Evolutionary conservation across 2,888 invertebrate species (phyloP).

Genomic region (Ctena decussata): DNA sequence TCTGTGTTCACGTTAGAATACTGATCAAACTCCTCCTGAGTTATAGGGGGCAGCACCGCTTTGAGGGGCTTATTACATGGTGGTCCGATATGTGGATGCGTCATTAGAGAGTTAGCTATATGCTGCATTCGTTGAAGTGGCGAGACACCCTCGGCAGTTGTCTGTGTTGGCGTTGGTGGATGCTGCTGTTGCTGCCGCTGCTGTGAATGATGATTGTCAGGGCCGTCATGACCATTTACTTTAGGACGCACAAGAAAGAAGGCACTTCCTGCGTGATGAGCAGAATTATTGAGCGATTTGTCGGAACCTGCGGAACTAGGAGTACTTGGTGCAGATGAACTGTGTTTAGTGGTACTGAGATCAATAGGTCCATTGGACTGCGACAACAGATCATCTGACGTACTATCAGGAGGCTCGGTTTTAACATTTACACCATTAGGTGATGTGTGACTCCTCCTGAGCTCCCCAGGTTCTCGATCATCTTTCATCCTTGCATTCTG

Average conservation of each 20-base stretch:
- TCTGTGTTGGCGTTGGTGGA: slow-evolving; percentile 53
- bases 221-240: slow-evolving; percentile 78
- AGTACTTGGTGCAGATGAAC: slow-evolving; percentile 74
- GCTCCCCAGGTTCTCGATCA: slow-evolving; percentile 74
- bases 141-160: slow-evolving; percentile 91
- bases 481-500: slow-evolving; percentile 90
- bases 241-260: slow-evolving; percentile 94
- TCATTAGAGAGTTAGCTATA: slow-evolving; percentile 97
- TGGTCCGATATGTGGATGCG: slow-evolving; percentile 89
- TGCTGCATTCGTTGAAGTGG: slow-evolving; percentile 99
- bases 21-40: slow-evolving; percentile 99
- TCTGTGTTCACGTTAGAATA: slow-evolving; percentile 99
- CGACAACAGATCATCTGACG: slow-evolving; percentile 72
- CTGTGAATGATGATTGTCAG: slow-evolving; percentile 85
- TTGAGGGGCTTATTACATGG: slow-evolving; percentile 92
- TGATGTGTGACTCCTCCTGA: slow-evolving; percentile 61
- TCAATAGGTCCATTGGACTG: slow-evolving; percentile 80
- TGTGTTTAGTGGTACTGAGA: slow-evolving; percentile 77
- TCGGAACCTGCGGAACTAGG: slow-evolving; percentile 74
- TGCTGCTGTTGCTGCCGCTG: slow-evolving; percentile 90
- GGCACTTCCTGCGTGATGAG: slow-evolving; percentile 87
- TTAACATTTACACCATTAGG: slow-evolving; percentile 71
- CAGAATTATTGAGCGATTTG: slow-evolving; percentile 79
- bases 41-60: slow-evolving; percentile 98
- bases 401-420: slow-evolving; percentile 79